Percentiles rank a stretch among this genome's conserved stretches.
These are phyloP conservation scores for Vesta saturnalis DNA, from an alignment of 2,888 invertebrate genomes.

Conservation along the genomic window DNA sequence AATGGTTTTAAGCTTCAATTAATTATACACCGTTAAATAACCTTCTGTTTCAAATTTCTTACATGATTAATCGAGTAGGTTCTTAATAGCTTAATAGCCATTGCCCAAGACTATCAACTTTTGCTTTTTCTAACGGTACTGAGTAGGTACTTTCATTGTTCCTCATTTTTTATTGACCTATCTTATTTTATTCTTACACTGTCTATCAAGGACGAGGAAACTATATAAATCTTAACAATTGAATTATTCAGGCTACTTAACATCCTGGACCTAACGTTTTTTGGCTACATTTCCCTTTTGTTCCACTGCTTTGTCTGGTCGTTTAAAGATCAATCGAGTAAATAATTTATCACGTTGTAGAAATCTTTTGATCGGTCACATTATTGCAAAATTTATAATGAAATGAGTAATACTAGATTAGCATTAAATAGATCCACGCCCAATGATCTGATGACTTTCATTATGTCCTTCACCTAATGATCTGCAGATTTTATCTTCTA, in stretches of 20 bases:
- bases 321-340: background rate
- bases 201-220: background rate
- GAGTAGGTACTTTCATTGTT: background rate
- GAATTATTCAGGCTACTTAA: background rate
- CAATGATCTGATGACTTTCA: constrained; percentile 27
- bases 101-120: background rate
- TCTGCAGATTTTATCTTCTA: constrained; percentile 26
- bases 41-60: background rate
- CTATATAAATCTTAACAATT: background rate
- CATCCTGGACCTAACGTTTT: background rate
- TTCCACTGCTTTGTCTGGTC: background rate
- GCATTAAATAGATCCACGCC: constrained; percentile 18
- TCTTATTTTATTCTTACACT: background rate
- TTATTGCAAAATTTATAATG: background rate
- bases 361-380: background rate
- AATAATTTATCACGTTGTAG: background rate
- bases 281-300: background rate
- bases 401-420: background rate
- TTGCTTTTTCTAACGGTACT: background rate
- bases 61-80: background rate
- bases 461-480: constrained; percentile 34
- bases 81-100: background rate
- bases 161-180: background rate
- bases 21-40: too few species aligned
- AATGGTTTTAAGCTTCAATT: too few species aligned